phyloP scores from a whole-genome alignment of 1,140 invertebrate species.

The Xylocopa sonorina region DNA sequence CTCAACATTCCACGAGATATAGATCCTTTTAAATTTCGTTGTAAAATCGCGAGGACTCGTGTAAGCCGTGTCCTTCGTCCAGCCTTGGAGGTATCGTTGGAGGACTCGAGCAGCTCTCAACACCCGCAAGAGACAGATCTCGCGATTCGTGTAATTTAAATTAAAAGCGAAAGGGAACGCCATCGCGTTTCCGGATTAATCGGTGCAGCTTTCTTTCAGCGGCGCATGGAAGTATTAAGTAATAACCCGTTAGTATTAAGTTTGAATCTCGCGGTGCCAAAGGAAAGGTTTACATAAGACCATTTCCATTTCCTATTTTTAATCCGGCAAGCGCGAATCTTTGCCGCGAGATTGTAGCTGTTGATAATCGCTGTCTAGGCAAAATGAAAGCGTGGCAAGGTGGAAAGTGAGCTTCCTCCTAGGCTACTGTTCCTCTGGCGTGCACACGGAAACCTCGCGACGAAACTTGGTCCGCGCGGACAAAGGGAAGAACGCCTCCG shows the following conservation, averaged over 20 bases:
- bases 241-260: neutral
- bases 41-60: neutral
- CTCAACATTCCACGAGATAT: neutral
- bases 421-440: too few species aligned
- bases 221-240: neutral
- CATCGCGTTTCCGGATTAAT: too few species aligned
- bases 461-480: neutral
- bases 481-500: neutral
- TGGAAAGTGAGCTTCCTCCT: conserved; percentile 39
- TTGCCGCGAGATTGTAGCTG: neutral
- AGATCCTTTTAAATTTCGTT: neutral
- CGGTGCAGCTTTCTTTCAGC: neutral
- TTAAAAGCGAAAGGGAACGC: too few species aligned
- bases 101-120: too few species aligned
- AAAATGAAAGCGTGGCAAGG: conserved; percentile 43
- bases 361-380: neutral
- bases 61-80: neutral
- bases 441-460: too few species aligned
- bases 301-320: conserved; percentile 27
- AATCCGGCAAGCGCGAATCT: conserved; percentile 5
- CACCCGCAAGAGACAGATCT: neutral
- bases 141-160: neutral
- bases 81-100: conserved; percentile 3
- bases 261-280: neutral
- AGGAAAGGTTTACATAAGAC: neutral